A percentile compares a stretch with the other conserved stretches of the same genome.
Conservation (phyloP, 2,797 vertebrate genomes). For the Eidolon dupreanum region DNA sequence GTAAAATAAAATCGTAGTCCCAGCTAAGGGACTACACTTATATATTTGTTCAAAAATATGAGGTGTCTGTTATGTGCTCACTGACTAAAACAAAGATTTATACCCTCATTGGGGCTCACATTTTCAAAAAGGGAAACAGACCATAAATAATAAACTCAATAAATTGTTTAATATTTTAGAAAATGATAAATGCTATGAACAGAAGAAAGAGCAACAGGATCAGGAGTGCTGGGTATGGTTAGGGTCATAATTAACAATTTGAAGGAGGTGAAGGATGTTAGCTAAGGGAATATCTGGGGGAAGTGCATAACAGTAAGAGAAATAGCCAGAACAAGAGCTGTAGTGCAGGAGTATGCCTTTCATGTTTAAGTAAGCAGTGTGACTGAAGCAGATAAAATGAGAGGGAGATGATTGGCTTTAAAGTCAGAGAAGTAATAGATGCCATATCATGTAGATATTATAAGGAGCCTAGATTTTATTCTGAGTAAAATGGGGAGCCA, state of each 20-base stretch:
- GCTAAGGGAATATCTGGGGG: not conserved
- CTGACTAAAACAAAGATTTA: not conserved
- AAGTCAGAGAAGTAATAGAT: not conserved
- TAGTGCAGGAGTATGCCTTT: no score
- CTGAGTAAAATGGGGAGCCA: not conserved
- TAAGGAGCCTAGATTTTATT: not conserved
- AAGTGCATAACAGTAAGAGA: not conserved
- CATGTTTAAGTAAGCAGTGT: not conserved
- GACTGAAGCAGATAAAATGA: not conserved
- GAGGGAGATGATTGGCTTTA: not conserved
- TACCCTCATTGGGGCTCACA: not conserved
- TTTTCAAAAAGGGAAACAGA: not conserved
- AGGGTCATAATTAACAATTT: not conserved
- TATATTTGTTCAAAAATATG: not conserved
- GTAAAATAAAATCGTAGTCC: not conserved
- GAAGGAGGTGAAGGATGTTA: not conserved
- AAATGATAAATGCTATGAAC: not conserved
- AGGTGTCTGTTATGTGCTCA: not conserved
- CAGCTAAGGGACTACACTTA: not conserved
- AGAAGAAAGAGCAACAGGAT: not conserved
- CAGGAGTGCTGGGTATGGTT: not conserved
- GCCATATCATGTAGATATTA: not conserved
- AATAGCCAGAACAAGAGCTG: not conserved
- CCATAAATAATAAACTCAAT: not conserved
- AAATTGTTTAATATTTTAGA: not conserved